A percentile compares a stretch with the other conserved stretches of the same genome.
Evolutionary conservation across 1,140 invertebrate species (phyloP).

Genomic region (Campodea augens): DNA sequence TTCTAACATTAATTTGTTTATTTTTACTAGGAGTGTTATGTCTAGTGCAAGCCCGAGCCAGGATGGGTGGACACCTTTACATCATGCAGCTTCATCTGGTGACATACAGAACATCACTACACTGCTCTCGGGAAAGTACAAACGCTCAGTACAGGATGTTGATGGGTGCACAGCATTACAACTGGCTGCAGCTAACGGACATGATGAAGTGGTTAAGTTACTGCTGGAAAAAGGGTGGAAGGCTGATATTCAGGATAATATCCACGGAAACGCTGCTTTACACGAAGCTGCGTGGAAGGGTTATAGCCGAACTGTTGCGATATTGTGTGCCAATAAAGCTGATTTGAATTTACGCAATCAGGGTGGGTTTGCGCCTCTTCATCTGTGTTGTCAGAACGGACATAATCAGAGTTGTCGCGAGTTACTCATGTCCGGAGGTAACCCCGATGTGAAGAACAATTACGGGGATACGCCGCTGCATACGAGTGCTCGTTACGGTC

Average conservation of each 20-base stretch:
- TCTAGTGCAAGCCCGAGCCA: no score
- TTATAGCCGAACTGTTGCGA: slow-evolving; percentile 62
- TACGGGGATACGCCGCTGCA: slow-evolving; percentile 92
- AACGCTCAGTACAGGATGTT: not conserved
- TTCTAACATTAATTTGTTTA: no score
- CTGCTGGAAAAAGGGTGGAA: slow-evolving; percentile 47
- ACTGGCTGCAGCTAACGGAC: slow-evolving; percentile 62
- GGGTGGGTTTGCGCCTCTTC: slow-evolving; percentile 78
- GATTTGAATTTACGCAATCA: slow-evolving; percentile 58
- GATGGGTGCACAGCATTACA: slow-evolving; percentile 51
- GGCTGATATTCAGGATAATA: slow-evolving; percentile 49
- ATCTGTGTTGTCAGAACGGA: slow-evolving; percentile 86
- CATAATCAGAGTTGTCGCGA: slow-evolving; percentile 88
- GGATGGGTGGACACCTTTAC: slow-evolving; percentile 29
- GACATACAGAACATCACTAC: slow-evolving; percentile 16
- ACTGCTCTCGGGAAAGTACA: not conserved
- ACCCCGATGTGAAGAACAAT: slow-evolving; percentile 78
- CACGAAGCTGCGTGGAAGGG: slow-evolving; percentile 92
- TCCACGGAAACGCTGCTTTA: slow-evolving; percentile 82
- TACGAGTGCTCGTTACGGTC: slow-evolving; percentile 83
- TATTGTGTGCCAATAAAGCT: slow-evolving; percentile 44
- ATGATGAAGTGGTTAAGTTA: slow-evolving; percentile 49
- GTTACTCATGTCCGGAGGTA: slow-evolving; percentile 63
- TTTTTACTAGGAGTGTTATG: no score
- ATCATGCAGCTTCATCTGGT: slow-evolving; percentile 25